Evolutionary conservation across 2,797 vertebrate species (phyloP).

Genomic region (Brachyrhaphis roseni): DNA sequence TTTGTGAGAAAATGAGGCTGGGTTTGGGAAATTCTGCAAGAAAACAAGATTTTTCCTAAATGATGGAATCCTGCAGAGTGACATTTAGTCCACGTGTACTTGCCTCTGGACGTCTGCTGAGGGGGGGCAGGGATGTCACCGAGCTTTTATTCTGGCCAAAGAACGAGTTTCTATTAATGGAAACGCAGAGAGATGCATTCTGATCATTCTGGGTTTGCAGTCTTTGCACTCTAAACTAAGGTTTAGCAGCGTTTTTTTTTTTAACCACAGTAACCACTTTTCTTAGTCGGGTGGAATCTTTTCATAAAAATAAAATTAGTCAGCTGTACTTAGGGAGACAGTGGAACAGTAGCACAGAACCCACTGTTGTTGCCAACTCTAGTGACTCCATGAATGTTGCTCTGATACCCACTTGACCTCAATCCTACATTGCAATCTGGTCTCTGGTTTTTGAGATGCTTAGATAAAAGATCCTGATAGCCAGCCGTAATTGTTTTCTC

Average conservation of each 20-base stretch:
- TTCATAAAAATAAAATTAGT: not conserved
- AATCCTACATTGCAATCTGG: constrained; percentile 7
- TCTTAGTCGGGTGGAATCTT: not conserved
- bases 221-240: constrained; percentile 31
- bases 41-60: constrained; percentile 55
- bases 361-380: constrained; percentile 1
- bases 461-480: not conserved
- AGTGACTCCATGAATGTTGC: constrained; percentile 2
- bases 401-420: constrained; percentile 10
- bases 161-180: constrained; percentile 70
- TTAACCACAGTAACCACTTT: not conserved
- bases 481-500: not conserved
- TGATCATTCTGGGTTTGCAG: constrained; percentile 30
- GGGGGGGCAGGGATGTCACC: constrained; percentile 38
- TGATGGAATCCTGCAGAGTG: constrained; percentile 61
- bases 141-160: constrained; percentile 54
- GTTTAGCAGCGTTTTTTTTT: constrained; percentile 1
- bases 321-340: not conserved
- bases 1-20: constrained; percentile 6
- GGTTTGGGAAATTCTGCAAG: constrained; percentile 27
- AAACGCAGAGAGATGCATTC: constrained; percentile 32
- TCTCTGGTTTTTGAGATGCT: constrained; percentile 1
- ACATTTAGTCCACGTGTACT: constrained; percentile 65
- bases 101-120: constrained; percentile 29
- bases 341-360: not conserved